Evolutionary conservation across 2,888 invertebrate species (phyloP).

Genomic region (Penaeus monodon): DNA sequence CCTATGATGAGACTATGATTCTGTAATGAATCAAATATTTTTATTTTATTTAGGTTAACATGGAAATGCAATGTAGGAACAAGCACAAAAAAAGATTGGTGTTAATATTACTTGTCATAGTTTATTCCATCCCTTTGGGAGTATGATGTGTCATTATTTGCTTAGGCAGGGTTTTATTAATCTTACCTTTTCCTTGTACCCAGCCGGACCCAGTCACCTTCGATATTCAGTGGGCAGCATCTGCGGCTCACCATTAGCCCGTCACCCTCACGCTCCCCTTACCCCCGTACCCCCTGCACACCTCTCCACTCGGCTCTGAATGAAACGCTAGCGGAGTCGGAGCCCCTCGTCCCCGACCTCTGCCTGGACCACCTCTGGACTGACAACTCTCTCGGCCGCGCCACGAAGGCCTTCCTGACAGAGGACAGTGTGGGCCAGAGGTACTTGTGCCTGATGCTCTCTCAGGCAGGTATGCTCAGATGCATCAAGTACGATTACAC

Average conservation of each 20-base stretch:
- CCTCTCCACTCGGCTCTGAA: slow-evolving; percentile 67
- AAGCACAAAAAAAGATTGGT: too few relatives aligned
- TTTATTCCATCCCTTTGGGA: too few relatives aligned
- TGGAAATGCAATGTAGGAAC: too few relatives aligned
- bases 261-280: slow-evolving; percentile 66
- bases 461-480: slow-evolving; percentile 77
- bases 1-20: too few relatives aligned
- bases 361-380: slow-evolving; percentile 93
- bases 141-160: not conserved
- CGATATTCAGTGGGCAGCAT: slow-evolving; percentile 68
- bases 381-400: slow-evolving; percentile 72
- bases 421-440: slow-evolving; percentile 88
- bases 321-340: slow-evolving; percentile 68
- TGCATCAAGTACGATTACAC: slow-evolving; percentile 79
- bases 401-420: slow-evolving; percentile 82
- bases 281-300: slow-evolving; percentile 29
- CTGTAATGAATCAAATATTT: too few relatives aligned
- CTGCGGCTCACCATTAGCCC: slow-evolving; percentile 67
- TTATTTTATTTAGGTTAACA: too few relatives aligned
- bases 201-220: slow-evolving; percentile 74
- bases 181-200: not conserved
- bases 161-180: not conserved
- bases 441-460: slow-evolving; percentile 84
- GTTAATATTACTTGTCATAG: too few relatives aligned
- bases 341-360: slow-evolving; percentile 85